These are phyloP conservation scores for Panzeria rudis DNA, from an alignment of 2,888 invertebrate species.

Conservation along the genomic window DNA sequence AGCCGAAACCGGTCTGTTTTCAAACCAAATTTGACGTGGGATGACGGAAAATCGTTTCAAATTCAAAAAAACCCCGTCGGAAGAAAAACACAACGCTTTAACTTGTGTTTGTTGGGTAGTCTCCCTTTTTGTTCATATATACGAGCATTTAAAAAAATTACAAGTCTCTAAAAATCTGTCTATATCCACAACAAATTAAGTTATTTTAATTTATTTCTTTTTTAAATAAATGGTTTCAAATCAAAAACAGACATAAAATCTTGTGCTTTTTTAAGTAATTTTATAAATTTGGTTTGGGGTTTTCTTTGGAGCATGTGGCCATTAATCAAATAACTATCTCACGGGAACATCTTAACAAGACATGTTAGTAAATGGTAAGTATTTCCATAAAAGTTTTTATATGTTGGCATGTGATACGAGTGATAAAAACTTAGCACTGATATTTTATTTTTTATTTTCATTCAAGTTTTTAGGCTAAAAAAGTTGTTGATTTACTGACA, in stretches of 20 bases:
- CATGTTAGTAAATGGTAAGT: slow-evolving; percentile 53
- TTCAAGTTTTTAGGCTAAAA: slow-evolving; percentile 31
- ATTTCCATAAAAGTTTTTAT: slow-evolving; percentile 7
- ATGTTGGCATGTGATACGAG: not conserved
- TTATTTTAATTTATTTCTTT: slow-evolving; percentile 34
- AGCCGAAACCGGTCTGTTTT: no score
- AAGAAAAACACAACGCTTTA: no score
- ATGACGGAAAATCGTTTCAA: no score
- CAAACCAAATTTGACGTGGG: no score
- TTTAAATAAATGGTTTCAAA: slow-evolving; percentile 58
- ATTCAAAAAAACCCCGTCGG: no score
- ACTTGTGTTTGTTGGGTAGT: not conserved
- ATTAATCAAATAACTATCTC: slow-evolving; percentile 82
- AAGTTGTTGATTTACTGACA: slow-evolving; percentile 63
- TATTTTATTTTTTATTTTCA: slow-evolving; percentile 13
- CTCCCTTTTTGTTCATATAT: not conserved
- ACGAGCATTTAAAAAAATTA: not conserved
- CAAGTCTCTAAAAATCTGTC: slow-evolving; percentile 18
- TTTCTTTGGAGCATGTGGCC: slow-evolving; percentile 71
- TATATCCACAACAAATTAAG: slow-evolving; percentile 47
- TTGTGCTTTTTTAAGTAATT: slow-evolving; percentile 53
- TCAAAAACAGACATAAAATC: slow-evolving; percentile 62
- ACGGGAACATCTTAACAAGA: slow-evolving; percentile 78
- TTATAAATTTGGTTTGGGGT: slow-evolving; percentile 14
- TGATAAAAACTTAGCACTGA: slow-evolving; percentile 29